Percentiles rank a stretch among this genome's conserved stretches.
Conservation (phyloP, 2,113 vertebrate genomes). For the Colaptes auratus region DNA sequence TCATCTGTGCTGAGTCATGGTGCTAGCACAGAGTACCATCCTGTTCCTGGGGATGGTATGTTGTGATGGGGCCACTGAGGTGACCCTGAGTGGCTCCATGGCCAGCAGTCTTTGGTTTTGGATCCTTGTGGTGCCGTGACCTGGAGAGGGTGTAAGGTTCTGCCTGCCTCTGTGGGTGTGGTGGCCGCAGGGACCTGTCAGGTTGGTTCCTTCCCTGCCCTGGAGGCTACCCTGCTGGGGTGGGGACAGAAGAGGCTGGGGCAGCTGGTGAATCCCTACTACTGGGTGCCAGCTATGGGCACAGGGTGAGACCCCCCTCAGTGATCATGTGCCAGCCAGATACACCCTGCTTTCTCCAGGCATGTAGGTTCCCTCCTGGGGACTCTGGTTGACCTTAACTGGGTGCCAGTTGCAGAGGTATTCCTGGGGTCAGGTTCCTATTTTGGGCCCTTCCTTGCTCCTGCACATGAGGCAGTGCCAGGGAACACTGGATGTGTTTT, state of each 20-base stretch:
- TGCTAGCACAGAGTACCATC: background rate
- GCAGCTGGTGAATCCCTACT: accelerated
- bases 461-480: accelerated
- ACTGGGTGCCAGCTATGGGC: background rate
- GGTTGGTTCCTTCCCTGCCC: background rate
- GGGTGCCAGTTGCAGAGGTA: background rate
- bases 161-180: background rate
- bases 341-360: accelerated
- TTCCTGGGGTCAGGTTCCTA: background rate
- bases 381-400: background rate
- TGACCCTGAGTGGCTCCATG: accelerated
- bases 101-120: accelerated
- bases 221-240: background rate
- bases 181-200: background rate
- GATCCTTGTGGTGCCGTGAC: accelerated
- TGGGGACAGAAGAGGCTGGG: background rate
- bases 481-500: accelerated
- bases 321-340: accelerated
- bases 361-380: background rate
- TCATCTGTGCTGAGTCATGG: slow-evolving; percentile 54
- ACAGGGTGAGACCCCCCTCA: background rate
- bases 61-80: background rate
- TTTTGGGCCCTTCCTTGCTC: background rate
- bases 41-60: background rate
- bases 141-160: background rate